A percentile compares a stretch with the other conserved stretches of the same genome.
phyloP scores from a whole-genome alignment of 2,888 invertebrate genomes.

The Drosophila testacea region DNA sequence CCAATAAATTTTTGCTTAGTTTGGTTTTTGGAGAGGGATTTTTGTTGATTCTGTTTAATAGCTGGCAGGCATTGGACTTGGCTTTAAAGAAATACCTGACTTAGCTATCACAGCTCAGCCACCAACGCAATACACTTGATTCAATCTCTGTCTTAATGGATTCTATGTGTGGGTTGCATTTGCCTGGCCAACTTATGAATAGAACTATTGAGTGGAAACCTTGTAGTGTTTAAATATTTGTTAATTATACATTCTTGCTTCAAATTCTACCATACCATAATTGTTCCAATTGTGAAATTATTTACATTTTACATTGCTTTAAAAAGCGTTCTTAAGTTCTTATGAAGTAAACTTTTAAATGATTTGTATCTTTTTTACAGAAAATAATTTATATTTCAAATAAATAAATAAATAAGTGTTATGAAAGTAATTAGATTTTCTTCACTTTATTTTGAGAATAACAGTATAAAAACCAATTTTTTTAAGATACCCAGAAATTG shows the following conservation, averaged over 20 bases:
- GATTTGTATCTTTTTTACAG: too few relatives aligned
- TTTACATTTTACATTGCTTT: too few relatives aligned
- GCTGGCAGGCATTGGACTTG: constrained; percentile 37
- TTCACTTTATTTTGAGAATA: too few relatives aligned
- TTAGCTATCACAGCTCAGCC: constrained; percentile 27
- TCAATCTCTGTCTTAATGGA: constrained; percentile 17
- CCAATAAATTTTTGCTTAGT: constrained; percentile 41
- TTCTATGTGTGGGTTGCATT: constrained; percentile 47
- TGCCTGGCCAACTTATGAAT: constrained; percentile 23
- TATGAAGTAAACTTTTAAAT: too few relatives aligned
- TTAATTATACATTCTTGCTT: constrained; percentile 33
- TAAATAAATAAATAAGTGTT: too few relatives aligned
- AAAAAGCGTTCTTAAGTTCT: too few relatives aligned
- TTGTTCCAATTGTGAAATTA: constrained; percentile 22
- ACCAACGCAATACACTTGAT: constrained; percentile 52
- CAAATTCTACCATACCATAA: constrained; percentile 37
- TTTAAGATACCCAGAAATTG: too few relatives aligned
- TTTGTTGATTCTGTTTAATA: constrained; percentile 27
- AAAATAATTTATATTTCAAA: too few relatives aligned
- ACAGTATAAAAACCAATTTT: too few relatives aligned
- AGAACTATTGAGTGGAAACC: constrained; percentile 27
- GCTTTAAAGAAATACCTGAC: constrained; percentile 35
- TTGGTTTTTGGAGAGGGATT: constrained; percentile 20
- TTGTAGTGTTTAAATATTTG: constrained; percentile 24
- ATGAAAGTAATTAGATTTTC: too few relatives aligned